These are phyloP conservation scores for Lucilia sericata DNA, from an alignment of 1,140 invertebrate genomes.

Conservation along the genomic window DNA sequence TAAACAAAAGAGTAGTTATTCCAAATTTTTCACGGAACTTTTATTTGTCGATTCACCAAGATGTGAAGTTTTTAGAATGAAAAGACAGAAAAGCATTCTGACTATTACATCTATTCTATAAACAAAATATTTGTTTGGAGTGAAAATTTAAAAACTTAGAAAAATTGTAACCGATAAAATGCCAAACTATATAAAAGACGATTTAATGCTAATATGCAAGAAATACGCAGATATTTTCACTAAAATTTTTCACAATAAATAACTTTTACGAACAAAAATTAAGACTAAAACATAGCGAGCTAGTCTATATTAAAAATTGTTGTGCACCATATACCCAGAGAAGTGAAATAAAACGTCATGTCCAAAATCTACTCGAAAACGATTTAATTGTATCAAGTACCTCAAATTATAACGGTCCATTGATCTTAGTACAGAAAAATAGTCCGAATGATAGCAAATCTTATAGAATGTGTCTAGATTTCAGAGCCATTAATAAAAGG, in stretches of 20 bases:
- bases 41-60: background rate
- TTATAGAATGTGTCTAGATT: conserved; percentile 54
- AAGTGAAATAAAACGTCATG: conserved; percentile 50
- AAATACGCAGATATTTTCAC: conserved; percentile 7
- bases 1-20: background rate
- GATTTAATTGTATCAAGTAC: conserved; percentile 49
- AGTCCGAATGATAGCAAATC: conserved; percentile 40
- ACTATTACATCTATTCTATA: background rate
- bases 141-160: background rate
- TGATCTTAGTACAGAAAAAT: conserved; percentile 54
- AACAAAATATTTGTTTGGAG: background rate
- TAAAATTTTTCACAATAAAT: conserved; percentile 32
- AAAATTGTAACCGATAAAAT: too few relatives aligned
- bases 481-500: conserved; percentile 53
- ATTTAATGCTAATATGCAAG: conserved; percentile 7
- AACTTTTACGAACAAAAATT: conserved; percentile 46
- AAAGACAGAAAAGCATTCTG: too few relatives aligned
- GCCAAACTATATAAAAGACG: too few relatives aligned
- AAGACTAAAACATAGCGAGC: conserved; percentile 2
- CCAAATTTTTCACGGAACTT: background rate
- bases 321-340: conserved; percentile 52
- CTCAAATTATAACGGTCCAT: conserved; percentile 52
- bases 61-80: conserved; percentile 21
- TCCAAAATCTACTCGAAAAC: conserved; percentile 51
- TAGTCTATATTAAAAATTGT: conserved; percentile 47